Evolutionary conservation across 2,888 invertebrate species (phyloP), one percentile per base, ranked within the genome.

Genomic region (Orchestes rusci): DNA sequence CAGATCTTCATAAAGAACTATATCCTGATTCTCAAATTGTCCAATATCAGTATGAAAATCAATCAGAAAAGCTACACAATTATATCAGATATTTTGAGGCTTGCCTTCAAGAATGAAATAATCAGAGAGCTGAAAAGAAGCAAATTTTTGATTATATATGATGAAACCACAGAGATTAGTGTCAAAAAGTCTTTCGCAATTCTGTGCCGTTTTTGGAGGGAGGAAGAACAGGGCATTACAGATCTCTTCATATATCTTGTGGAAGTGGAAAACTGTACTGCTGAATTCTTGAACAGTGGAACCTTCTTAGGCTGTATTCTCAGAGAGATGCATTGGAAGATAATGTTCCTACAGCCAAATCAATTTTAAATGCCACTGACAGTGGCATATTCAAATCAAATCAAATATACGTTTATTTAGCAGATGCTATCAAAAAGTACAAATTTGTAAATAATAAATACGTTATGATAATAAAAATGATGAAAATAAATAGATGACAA

Each of bases 241-340:
- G 31, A 30, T 12, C 5, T n/a, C 7, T 10, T 30, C 31, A 7
- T 30, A 10, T n/a, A 30, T n/a, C 13, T 30, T 12, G 12, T 30
- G 10, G 12, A 30, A n/a, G 31, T 30, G 12, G 31, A 30, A 10
- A n/a, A 30, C 13, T n/a, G 31, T 10, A 10, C 31, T 5, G 41
- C 18, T 38, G 48, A 45, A 49, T 51, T 10, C 10, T 51, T 13
- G 43, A 48, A 32, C 35, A 51, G 23, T 48, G 48, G 42, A 38
- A 42, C 28, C 30, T 45, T 10, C 27, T 49, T 8, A 43, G 15
- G 16, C 31, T 51, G 8, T 51, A 39, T 34, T 49, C 46, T 35
- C 46, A 50, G 32, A 31, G 45, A 23, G 49, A 43, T 8, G 43
- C 38, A 19, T 16, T 40, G 17, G 49, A 46, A 30, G 44, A 50